Base-by-base conservation (phyloP, 1,140 invertebrate genomes). In the Cecropterus lyciades region DNA sequence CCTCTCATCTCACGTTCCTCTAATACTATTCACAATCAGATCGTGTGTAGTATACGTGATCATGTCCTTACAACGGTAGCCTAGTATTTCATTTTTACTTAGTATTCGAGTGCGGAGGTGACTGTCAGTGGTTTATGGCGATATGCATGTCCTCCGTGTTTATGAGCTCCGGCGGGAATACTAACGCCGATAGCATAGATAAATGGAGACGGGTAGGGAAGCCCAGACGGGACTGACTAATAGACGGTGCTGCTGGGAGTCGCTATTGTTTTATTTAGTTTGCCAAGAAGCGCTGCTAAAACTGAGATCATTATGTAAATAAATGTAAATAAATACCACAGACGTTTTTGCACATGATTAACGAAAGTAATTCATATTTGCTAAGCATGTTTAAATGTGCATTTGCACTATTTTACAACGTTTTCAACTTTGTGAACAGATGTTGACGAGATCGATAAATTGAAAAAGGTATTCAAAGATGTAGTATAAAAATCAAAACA, bases 141-240 rank as follows among this genome's bases (percentile, higher is more conserved):
- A 53, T 56, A 56, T 56, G 45, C 63, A 55, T 62, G 63, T 65
- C 49, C 60, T 33, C 56, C 53, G 57, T 72, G 40, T 52, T 51
- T 59, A 48, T 37, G 42, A 16, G 48, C 33, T 55, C 59, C 37
- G 67, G 52, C 62, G 67, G 62, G 67, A 62, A 70, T 70, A 65
- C 62, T 70, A 65, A 70, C 30, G 30, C 30, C 5, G 20, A 1
- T 24, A 24, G 20, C 20, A 24, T 24, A 24, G 20, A 24, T 24
- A 24, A 24, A 3, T 24, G 20, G 20, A 24, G 20, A 40, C 42
- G 17, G 33, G 20, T 52, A 55, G 52, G 65, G 65, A 65, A 65
- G 67, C 30, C 64, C 42, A 43, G 15, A 20, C 10, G 0, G 52
- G 33, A 55, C 37, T 55, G 27, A 40, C 33, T 55, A 55, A 55